phyloP scores from a whole-genome alignment of 2,888 invertebrate genomes.

The Disparrhopalites patrizii region DNA sequence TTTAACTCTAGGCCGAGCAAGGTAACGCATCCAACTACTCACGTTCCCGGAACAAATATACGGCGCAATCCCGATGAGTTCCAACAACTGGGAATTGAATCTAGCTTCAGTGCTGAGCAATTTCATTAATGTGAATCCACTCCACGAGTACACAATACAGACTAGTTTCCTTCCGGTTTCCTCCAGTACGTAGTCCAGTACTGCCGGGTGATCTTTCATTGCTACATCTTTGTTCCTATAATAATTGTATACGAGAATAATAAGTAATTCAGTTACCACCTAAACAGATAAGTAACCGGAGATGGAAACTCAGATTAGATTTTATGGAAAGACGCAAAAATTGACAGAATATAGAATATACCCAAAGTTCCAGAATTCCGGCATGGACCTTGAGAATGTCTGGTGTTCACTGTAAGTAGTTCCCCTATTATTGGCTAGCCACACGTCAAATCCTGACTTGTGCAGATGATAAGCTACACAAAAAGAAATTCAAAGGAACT shows the following conservation, averaged over 20 bases:
- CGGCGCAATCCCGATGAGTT: background rate
- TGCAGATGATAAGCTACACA: background rate
- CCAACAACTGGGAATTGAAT: background rate
- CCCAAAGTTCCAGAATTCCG: background rate
- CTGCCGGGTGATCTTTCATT: background rate
- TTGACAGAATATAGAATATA: background rate
- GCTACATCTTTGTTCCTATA: background rate
- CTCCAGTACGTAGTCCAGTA: background rate
- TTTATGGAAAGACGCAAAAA: background rate
- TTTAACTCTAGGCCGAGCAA: too few relatives aligned
- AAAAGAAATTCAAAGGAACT: too few relatives aligned
- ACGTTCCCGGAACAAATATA: background rate
- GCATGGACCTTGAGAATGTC: background rate
- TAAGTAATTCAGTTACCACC: background rate
- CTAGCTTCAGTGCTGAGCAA: background rate
- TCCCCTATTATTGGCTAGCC: background rate
- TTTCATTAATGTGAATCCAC: background rate
- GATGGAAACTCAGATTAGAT: too few relatives aligned
- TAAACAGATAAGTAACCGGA: too few relatives aligned
- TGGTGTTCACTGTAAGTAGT: background rate
- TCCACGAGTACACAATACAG: slow-evolving; percentile 1
- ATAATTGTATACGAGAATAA: background rate
- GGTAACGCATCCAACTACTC: background rate
- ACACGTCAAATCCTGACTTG: background rate
- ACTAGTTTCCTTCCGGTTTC: background rate